Conservation (phyloP, 2,797 vertebrate species). For the Gila robusta region DNA sequence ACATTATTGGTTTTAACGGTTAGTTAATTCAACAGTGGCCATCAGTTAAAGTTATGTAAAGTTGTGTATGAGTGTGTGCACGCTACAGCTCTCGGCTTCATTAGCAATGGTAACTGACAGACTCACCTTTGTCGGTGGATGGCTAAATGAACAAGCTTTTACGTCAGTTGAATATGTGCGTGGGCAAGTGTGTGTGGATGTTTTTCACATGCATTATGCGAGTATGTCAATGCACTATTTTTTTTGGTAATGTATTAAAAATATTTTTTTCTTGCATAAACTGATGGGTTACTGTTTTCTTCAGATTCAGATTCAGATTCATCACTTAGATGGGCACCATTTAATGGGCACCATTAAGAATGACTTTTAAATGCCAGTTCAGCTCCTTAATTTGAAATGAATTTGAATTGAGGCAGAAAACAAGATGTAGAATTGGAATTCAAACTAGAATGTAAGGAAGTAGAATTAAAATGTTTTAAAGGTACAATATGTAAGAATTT, state of each 20-base stretch:
- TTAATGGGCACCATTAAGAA: background rate
- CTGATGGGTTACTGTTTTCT: background rate
- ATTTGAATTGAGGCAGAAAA: too few relatives aligned
- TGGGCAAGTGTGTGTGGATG: background rate
- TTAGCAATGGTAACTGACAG: conserved; percentile 12
- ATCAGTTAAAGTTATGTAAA: conserved; percentile 33
- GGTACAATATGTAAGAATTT: too few relatives aligned
- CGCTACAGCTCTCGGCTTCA: background rate
- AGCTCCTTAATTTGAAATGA: background rate
- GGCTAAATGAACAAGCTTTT: conserved; percentile 21
- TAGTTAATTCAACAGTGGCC: conserved; percentile 35
- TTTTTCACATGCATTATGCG: background rate
- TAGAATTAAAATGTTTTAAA: background rate
- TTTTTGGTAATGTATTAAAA: too few relatives aligned
- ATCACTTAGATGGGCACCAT: background rate
- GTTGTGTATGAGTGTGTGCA: conserved; percentile 18
- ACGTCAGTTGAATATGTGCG: background rate
- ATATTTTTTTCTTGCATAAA: background rate
- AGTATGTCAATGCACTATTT: background rate
- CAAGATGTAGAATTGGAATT: background rate
- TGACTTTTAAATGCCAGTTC: background rate
- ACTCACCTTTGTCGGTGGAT: conserved; percentile 5
- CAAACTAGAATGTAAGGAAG: background rate
- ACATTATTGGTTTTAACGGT: conserved; percentile 45
- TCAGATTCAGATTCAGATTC: too few relatives aligned